Conservation (phyloP, 2,797 vertebrate species). For the Nothura maculosa region DNA sequence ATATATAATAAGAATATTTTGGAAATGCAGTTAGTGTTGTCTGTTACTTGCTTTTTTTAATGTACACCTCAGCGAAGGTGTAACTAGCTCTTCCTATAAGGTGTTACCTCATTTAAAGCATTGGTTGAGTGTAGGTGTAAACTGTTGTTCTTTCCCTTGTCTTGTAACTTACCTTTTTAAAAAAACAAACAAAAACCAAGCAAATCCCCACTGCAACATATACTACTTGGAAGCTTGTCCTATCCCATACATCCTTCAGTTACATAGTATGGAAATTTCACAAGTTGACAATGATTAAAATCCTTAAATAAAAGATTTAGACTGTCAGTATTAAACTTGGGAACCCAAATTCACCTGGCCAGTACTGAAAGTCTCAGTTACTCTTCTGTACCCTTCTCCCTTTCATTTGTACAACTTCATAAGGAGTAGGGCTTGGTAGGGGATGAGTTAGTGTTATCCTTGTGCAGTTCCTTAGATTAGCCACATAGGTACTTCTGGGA, state of each 20-base stretch:
- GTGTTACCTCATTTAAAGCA: background rate
- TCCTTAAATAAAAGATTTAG: background rate
- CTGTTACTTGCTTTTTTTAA: slow-evolving; percentile 12
- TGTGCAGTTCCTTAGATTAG: background rate
- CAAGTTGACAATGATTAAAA: background rate
- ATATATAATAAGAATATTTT: background rate
- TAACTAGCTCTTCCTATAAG: background rate
- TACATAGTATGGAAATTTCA: background rate
- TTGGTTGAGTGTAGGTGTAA: background rate
- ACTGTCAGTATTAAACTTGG: background rate
- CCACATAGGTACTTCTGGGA: background rate
- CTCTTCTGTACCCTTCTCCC: background rate
- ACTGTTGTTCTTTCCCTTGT: background rate
- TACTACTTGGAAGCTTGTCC: background rate
- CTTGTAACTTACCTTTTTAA: background rate
- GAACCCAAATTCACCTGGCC: accelerated
- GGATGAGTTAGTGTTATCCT: background rate
- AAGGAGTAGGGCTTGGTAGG: background rate
- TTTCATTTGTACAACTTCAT: background rate
- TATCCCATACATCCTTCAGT: background rate
- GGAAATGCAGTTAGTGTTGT: background rate
- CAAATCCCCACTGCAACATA: too few relatives aligned
- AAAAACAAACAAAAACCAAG: background rate
- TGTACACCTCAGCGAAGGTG: background rate
- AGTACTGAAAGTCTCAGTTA: background rate